Percentiles rank a stretch among this genome's conserved stretches.
Conservation (phyloP, 2,797 vertebrate genomes). For the Neosalanx taihuensis region DNA sequence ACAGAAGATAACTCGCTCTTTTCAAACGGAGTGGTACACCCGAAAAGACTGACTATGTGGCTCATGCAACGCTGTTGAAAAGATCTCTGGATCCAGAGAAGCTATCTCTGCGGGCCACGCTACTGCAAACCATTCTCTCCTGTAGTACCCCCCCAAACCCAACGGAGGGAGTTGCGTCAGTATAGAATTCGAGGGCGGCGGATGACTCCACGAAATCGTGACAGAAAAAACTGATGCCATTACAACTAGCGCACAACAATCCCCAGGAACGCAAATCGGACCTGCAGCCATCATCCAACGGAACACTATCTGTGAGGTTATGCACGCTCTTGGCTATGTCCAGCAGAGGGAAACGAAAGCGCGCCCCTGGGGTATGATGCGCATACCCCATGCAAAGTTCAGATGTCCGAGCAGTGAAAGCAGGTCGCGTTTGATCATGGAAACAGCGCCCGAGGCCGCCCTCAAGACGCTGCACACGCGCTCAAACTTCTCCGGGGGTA, state of each 20-base stretch:
- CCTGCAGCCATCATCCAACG: background rate
- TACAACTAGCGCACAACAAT: background rate
- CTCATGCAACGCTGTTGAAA: background rate
- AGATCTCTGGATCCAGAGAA: too few species aligned
- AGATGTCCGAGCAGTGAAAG: too few species aligned
- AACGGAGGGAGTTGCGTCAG: background rate
- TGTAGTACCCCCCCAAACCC: background rate
- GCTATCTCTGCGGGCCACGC: background rate
- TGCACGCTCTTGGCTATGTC: too few species aligned
- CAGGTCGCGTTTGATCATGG: too few species aligned
- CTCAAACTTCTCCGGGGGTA: too few species aligned
- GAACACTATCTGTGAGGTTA: too few species aligned
- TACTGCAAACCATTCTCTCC: background rate
- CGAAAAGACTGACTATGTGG: slow-evolving; percentile 28
- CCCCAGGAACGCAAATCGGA: background rate
- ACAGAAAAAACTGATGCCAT: background rate
- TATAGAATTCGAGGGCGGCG: background rate
- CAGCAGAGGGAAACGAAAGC: too few species aligned
- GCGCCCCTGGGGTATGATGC: too few species aligned
- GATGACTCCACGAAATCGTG: background rate
- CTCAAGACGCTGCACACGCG: too few species aligned
- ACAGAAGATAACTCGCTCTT: slow-evolving; percentile 2
- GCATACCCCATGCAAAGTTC: too few species aligned
- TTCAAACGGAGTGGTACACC: slow-evolving; percentile 20
- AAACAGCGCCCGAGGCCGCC: too few species aligned